Conservation (phyloP, 2,797 vertebrate genomes). For the Alcedo quadribrachys region DNA sequence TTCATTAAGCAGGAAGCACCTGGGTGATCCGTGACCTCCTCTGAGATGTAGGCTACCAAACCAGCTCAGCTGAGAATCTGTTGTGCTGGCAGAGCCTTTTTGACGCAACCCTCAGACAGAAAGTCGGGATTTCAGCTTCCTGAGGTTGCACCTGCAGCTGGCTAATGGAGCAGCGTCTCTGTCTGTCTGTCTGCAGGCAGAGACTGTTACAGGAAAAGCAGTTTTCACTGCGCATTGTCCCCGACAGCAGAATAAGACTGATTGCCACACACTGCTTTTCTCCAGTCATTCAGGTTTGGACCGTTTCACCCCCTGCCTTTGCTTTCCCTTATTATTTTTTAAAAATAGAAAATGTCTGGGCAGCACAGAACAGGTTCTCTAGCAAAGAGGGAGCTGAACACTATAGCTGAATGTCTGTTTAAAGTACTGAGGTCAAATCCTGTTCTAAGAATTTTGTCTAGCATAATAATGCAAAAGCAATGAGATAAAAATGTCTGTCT, state of each 20-base stretch:
- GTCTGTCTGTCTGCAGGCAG: neutral
- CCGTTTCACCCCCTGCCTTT: neutral
- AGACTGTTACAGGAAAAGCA: neutral
- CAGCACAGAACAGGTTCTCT: neutral
- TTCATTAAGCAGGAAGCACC: neutral
- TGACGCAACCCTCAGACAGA: neutral
- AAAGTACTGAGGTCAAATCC: neutral
- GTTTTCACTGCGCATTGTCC: neutral
- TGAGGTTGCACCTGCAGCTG: neutral
- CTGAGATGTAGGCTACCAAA: neutral
- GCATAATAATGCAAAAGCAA: neutral
- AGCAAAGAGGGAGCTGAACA: neutral
- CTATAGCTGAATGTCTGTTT: neutral
- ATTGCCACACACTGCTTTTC: neutral
- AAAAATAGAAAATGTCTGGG: neutral
- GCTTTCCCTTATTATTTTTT: neutral
- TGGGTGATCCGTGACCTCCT: neutral
- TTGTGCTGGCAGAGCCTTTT: neutral
- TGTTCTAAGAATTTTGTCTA: neutral
- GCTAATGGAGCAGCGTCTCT: neutral
- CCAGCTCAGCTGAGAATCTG: neutral
- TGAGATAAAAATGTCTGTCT: neutral
- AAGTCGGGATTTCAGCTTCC: neutral
- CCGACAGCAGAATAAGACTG: neutral
- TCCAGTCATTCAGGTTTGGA: neutral